These are phyloP conservation scores for Drosophila kanekoi DNA, from an alignment of 2,888 invertebrate species.

Conservation along the genomic window DNA sequence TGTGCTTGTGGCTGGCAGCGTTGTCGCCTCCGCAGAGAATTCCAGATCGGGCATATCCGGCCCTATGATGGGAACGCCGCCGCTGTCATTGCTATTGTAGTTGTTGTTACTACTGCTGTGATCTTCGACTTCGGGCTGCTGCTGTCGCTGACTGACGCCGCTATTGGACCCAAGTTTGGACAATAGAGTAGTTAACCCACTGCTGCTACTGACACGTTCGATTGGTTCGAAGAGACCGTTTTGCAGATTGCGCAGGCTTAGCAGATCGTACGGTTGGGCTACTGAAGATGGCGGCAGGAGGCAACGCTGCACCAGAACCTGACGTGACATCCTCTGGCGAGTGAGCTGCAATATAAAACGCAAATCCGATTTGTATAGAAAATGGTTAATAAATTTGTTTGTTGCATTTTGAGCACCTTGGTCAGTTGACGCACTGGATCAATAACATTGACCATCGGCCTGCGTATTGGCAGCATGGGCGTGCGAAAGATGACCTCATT, in stretches of 20 bases:
- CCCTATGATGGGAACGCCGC: not conserved
- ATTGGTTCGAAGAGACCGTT: slow-evolving; percentile 72
- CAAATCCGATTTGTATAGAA: not conserved
- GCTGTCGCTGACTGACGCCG: not conserved
- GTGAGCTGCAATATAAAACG: slow-evolving; percentile 65
- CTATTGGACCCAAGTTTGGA: slow-evolving; percentile 23
- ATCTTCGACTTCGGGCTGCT: not conserved
- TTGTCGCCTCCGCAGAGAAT: slow-evolving; percentile 20
- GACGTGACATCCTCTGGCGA: slow-evolving; percentile 83
- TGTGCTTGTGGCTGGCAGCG: slow-evolving; percentile 9
- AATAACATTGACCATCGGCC: slow-evolving; percentile 75
- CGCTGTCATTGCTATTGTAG: not conserved
- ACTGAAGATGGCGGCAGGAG: slow-evolving; percentile 86
- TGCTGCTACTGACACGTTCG: slow-evolving; percentile 36
- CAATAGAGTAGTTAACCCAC: slow-evolving; percentile 3
- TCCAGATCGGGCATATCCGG: slow-evolving; percentile 65
- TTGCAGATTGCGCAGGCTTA: slow-evolving; percentile 72
- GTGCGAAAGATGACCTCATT: slow-evolving; percentile 57
- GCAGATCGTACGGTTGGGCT: slow-evolving; percentile 72
- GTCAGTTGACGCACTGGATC: slow-evolving; percentile 81
- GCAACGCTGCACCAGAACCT: slow-evolving; percentile 90
- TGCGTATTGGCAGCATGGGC: slow-evolving; percentile 77
- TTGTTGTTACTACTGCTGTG: slow-evolving; percentile 3
- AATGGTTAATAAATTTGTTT: no score
- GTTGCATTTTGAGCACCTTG: slow-evolving; percentile 64